Percentiles rank a stretch among this genome's conserved stretches.
Conservation (phyloP, 2,888 invertebrate genomes). For the Crocallis elinguaria region DNA sequence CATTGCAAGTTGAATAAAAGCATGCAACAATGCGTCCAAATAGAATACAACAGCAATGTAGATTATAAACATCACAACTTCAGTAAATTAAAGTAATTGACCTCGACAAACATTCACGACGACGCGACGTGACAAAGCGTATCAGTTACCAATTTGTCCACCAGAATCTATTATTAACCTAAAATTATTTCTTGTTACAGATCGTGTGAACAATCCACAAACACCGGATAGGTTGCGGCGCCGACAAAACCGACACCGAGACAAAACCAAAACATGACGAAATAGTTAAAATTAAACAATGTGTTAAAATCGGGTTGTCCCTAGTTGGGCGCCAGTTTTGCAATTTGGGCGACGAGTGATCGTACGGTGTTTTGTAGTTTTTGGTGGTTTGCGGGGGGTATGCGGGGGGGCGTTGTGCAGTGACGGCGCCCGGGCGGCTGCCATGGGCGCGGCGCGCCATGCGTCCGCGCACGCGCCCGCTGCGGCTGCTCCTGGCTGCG, state of each 20-base stretch:
- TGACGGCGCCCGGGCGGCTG: slow-evolving; percentile 82
- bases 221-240: slow-evolving; percentile 61
- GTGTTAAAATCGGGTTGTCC: slow-evolving; percentile 39
- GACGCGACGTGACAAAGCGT: slow-evolving; percentile 30
- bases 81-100: neutral
- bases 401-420: slow-evolving; percentile 70
- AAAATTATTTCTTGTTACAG: slow-evolving; percentile 72
- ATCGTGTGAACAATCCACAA: slow-evolving; percentile 63
- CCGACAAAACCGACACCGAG: slow-evolving; percentile 52
- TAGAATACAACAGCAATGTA: neutral
- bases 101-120: neutral
- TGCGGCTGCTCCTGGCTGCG: slow-evolving; percentile 82
- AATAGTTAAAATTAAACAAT: slow-evolving; percentile 44
- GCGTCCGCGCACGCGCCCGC: slow-evolving; percentile 80
- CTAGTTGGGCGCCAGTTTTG: slow-evolving; percentile 39
- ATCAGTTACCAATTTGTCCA: slow-evolving; percentile 53
- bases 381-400: slow-evolving; percentile 54
- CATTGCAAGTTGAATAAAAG: too few species aligned
- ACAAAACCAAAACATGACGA: slow-evolving; percentile 49
- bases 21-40: too few species aligned
- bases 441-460: slow-evolving; percentile 84
- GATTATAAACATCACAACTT: neutral
- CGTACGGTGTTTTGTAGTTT: slow-evolving; percentile 5
- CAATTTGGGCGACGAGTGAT: slow-evolving; percentile 33
- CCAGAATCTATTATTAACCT: slow-evolving; percentile 60